phyloP scores from a whole-genome alignment of 2,888 invertebrate genomes.

The Athalia cordata region DNA sequence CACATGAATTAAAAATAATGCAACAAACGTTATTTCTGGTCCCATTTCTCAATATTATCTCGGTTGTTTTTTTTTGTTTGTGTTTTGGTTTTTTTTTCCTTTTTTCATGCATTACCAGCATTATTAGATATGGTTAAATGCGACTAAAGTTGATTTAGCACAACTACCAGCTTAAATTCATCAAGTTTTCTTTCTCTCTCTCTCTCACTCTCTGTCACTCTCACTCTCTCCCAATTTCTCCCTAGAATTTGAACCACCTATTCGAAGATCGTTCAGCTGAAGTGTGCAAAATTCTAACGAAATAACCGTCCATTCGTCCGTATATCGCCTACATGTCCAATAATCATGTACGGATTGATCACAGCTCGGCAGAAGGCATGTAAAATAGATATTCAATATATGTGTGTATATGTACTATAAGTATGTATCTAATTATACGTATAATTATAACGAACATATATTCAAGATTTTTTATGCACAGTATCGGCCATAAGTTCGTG shows the following conservation, averaged over 20 bases:
- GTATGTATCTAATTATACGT: background rate
- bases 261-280: background rate
- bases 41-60: conserved; percentile 62
- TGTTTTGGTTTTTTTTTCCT: background rate
- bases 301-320: conserved; percentile 7
- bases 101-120: background rate
- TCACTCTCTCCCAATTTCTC: background rate
- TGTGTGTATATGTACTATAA: too few relatives aligned
- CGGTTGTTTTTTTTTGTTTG: background rate
- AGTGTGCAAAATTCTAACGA: background rate
- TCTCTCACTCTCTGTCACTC: background rate
- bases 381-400: conserved; percentile 56
- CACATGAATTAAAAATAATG: conserved; percentile 47
- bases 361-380: conserved; percentile 71
- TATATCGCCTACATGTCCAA: conserved; percentile 47
- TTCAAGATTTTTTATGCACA: too few relatives aligned
- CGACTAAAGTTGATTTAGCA: too few relatives aligned
- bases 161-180: background rate
- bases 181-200: background rate
- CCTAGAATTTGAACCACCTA: background rate
- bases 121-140: too few relatives aligned
- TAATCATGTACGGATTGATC: conserved; percentile 65
- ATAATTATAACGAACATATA: background rate
- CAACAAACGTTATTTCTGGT: conserved; percentile 60
- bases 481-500: too few relatives aligned